Evolutionary conservation across 2,797 vertebrate species (phyloP).

Genomic region (Myripristis jacobus): DNA sequence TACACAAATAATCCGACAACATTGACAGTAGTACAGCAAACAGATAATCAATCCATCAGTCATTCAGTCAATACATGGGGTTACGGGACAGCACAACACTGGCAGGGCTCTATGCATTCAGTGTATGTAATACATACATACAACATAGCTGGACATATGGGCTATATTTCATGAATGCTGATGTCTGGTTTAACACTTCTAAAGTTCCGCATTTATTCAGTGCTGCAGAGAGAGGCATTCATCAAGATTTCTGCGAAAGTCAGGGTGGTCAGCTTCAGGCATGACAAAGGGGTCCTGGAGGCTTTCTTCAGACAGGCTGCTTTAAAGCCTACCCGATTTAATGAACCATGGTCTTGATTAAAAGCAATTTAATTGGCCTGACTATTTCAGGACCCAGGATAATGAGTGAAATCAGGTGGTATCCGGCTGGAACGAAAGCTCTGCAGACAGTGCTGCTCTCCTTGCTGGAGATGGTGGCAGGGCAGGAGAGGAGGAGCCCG

Average conservation of each 20-base stretch:
- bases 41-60: constrained; percentile 18
- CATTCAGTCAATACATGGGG: not conserved
- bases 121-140: not conserved
- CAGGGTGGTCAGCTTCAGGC: constrained; percentile 39
- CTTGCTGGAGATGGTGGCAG: constrained; percentile 26
- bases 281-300: constrained; percentile 41
- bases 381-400: constrained; percentile 77
- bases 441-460: constrained; percentile 45
- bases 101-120: constrained; percentile 6
- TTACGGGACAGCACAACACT: constrained; percentile 16
- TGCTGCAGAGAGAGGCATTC: constrained; percentile 24
- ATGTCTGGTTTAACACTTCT: constrained; percentile 13
- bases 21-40: constrained; percentile 8
- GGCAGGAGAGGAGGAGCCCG: not conserved
- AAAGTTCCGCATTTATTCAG: constrained; percentile 9
- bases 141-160: constrained; percentile 9
- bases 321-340: constrained; percentile 72
- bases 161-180: not conserved
- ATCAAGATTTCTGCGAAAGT: constrained; percentile 6
- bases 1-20: constrained; percentile 21
- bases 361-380: constrained; percentile 73
- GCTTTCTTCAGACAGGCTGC: constrained; percentile 37
- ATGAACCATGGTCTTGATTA: constrained; percentile 76
- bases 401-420: constrained; percentile 78
- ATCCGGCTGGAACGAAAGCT: constrained; percentile 67